Conservation (phyloP, 2,888 invertebrate species). For the Thyatira batis region DNA sequence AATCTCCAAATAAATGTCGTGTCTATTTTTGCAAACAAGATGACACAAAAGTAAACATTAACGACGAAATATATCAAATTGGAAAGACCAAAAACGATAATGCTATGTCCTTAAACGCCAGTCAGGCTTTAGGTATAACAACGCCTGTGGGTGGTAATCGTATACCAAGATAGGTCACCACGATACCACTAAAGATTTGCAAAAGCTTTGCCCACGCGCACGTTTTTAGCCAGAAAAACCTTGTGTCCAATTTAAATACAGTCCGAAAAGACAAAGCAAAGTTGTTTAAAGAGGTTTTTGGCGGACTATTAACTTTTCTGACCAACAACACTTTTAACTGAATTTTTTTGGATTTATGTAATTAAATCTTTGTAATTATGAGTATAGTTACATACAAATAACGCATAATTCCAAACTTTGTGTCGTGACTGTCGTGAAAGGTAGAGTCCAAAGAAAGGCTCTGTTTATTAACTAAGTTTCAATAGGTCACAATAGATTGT, state of each 20-base stretch:
- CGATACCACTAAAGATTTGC: constrained; percentile 8
- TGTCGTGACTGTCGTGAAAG: neutral
- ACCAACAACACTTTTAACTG: too few species aligned
- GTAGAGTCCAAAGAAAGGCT: neutral
- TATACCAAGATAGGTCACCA: constrained; percentile 15
- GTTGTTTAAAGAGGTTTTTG: too few species aligned
- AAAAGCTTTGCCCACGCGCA: constrained; percentile 7
- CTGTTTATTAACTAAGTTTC: neutral
- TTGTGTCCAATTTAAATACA: neutral
- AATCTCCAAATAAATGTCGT: too few species aligned
- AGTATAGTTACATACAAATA: too few species aligned
- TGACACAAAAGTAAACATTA: constrained; percentile 24
- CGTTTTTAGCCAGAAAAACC: neutral
- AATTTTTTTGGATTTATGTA: too few species aligned
- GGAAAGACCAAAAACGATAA: constrained; percentile 29
- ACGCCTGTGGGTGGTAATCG: constrained; percentile 27
- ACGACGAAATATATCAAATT: constrained; percentile 26
- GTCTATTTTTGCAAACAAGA: constrained; percentile 6
- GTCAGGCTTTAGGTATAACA: constrained; percentile 23
- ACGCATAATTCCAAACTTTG: neutral
- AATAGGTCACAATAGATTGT: neutral
- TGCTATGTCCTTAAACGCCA: constrained; percentile 29
- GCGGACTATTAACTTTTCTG: too few species aligned
- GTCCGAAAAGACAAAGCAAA: neutral
- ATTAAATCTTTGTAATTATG: too few species aligned